These are phyloP conservation scores for Melanostoma scalare DNA, from an alignment of 2,888 invertebrate species.

Conservation along the genomic window DNA sequence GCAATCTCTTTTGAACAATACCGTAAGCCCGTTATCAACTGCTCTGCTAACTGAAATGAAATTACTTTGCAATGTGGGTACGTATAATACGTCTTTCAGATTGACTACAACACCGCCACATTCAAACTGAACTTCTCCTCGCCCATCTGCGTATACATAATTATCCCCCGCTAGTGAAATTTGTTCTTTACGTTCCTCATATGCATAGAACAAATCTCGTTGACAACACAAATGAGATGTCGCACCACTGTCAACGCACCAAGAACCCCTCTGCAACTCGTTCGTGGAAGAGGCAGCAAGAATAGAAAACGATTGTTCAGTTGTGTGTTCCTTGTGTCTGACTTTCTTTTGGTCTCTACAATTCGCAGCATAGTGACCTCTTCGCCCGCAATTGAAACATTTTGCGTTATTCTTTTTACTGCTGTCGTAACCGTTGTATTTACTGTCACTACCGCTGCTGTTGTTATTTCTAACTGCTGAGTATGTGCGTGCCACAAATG, in stretches of 20 bases:
- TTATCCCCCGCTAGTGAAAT: conserved; percentile 17
- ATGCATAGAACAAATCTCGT: conserved; percentile 13
- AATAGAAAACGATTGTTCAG: conserved; percentile 27
- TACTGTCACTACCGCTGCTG: not conserved
- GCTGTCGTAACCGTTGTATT: not conserved
- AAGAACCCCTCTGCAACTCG: conserved; percentile 4
- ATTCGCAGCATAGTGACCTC: conserved; percentile 34
- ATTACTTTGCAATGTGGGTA: conserved; percentile 19
- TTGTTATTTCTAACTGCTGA: not conserved
- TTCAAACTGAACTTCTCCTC: conserved; percentile 25
- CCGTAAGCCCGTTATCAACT: not conserved
- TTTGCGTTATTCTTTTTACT: not conserved
- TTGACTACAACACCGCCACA: not conserved
- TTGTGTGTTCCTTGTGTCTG: not conserved
- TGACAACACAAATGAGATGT: conserved; percentile 34
- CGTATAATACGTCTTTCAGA: conserved; percentile 27
- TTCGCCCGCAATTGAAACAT: conserved; percentile 52
- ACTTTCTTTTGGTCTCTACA: conserved; percentile 11
- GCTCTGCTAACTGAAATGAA: conserved; percentile 13
- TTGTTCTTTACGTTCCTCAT: conserved; percentile 18
- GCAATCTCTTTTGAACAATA: not conserved
- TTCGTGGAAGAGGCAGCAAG: conserved; percentile 5
- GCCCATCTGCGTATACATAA: conserved; percentile 15
- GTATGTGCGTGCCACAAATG: conserved; percentile 3
- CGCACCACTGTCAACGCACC: conserved; percentile 36